A percentile compares a stretch with the other conserved stretches of the same genome.
These are phyloP conservation scores for Phainopepla nitens DNA, from an alignment of 2,113 vertebrate species.

Conservation along the genomic window DNA sequence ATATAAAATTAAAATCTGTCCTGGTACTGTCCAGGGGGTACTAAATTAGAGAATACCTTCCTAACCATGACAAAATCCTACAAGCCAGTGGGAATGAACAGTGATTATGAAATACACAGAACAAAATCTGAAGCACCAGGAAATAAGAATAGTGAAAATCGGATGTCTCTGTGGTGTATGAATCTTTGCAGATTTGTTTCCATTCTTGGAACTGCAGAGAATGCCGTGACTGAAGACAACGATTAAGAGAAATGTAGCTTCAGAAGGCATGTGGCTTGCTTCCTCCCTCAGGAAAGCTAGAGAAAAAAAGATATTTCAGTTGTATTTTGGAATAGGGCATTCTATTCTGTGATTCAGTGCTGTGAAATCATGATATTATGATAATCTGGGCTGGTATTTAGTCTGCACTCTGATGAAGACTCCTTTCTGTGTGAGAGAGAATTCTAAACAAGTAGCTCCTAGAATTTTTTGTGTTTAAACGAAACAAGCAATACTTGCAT, in stretches of 20 bases:
- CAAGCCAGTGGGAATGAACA: conserved; percentile 3
- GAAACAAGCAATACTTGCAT: background rate
- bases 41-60: background rate
- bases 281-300: background rate
- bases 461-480: background rate
- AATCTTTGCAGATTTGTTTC: background rate
- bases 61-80: background rate
- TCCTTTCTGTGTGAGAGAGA: background rate
- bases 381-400: background rate
- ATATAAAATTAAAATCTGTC: conserved; percentile 37
- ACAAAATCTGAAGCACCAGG: conserved; percentile 5
- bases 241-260: background rate
- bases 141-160: background rate
- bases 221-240: background rate
- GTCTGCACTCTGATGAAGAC: background rate
- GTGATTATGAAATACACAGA: background rate
- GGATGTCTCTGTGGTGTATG: background rate
- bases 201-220: background rate
- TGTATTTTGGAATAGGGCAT: background rate
- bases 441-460: background rate
- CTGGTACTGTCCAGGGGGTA: background rate
- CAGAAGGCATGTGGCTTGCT: background rate
- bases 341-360: background rate
- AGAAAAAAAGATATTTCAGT: background rate
- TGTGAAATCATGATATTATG: background rate